Conservation (phyloP, 2,113 vertebrate genomes). For the Micronycteris hirsuta region DNA sequence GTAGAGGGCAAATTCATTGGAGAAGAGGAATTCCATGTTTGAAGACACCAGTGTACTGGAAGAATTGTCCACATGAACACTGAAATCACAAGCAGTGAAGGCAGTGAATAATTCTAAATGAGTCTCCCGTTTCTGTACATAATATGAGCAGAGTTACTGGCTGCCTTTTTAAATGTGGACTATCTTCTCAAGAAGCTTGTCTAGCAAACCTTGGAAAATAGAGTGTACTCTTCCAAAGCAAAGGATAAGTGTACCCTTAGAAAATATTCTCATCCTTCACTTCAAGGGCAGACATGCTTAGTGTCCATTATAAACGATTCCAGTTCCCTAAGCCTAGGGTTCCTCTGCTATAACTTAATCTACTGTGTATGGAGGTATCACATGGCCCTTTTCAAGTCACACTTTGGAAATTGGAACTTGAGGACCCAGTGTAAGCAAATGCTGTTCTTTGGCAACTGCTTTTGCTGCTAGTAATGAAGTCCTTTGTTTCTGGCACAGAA, state of each 20-base stretch:
- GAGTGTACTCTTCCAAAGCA: neutral
- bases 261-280: neutral
- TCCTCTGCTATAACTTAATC: neutral
- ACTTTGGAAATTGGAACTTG: neutral
- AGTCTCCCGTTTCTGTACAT: neutral
- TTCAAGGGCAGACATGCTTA: neutral
- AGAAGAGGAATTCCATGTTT: neutral
- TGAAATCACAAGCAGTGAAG: neutral
- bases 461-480: neutral
- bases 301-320: neutral
- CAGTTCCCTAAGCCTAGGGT: neutral
- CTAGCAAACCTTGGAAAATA: conserved; percentile 20
- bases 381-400: neutral
- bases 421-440: neutral
- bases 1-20: neutral
- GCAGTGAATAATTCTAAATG: neutral
- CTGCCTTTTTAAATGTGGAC: neutral
- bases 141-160: neutral
- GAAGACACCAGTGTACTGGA: neutral
- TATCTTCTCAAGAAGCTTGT: neutral
- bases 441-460: neutral
- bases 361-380: neutral
- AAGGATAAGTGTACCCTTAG: neutral
- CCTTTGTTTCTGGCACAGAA: neutral
- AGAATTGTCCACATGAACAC: neutral